Percentiles rank a stretch among this genome's conserved stretches.
Evolutionary conservation across 1,140 invertebrate species (phyloP).

Genomic region (Choristoneura fumiferana): DNA sequence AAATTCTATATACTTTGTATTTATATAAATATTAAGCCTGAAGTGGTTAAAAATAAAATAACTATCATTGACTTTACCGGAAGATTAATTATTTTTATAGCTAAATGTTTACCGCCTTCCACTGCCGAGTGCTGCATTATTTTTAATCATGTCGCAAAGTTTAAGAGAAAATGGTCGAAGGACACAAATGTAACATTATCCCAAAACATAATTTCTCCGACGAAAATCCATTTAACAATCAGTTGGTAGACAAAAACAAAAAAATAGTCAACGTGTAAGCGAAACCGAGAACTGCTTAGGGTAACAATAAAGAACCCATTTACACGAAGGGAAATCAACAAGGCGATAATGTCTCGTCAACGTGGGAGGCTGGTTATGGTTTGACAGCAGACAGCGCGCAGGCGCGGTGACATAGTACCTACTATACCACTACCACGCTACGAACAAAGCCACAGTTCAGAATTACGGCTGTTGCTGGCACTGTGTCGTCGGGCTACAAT

Average conservation of each 20-base stretch:
- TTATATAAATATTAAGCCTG: too few species aligned
- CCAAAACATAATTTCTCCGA: too few species aligned
- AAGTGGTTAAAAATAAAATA: too few species aligned
- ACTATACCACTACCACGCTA: neutral
- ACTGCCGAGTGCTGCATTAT: too few species aligned
- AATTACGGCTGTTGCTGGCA: conserved; percentile 6
- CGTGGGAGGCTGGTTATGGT: conserved; percentile 18
- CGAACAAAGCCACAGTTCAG: conserved; percentile 5
- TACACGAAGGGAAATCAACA: conserved; percentile 16
- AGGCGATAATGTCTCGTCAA: conserved; percentile 17
- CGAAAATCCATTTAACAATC: too few species aligned
- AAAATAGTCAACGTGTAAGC: neutral
- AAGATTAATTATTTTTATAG: too few species aligned
- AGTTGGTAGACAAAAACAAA: too few species aligned
- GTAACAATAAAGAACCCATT: conserved; percentile 9
- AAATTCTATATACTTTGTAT: neutral
- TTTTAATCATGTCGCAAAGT: too few species aligned
- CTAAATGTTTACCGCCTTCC: too few species aligned
- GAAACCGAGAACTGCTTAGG: conserved; percentile 2
- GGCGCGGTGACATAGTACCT: conserved; percentile 13
- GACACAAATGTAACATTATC: too few species aligned
- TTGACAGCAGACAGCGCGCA: conserved; percentile 16
- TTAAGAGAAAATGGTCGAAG: too few species aligned
- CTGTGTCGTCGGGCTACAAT: neutral
- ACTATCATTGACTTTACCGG: too few species aligned